Evolutionary conservation across 2,888 invertebrate species (phyloP), one percentile per base, ranked within the genome.

Genomic region (Cephus runcator): DNA sequence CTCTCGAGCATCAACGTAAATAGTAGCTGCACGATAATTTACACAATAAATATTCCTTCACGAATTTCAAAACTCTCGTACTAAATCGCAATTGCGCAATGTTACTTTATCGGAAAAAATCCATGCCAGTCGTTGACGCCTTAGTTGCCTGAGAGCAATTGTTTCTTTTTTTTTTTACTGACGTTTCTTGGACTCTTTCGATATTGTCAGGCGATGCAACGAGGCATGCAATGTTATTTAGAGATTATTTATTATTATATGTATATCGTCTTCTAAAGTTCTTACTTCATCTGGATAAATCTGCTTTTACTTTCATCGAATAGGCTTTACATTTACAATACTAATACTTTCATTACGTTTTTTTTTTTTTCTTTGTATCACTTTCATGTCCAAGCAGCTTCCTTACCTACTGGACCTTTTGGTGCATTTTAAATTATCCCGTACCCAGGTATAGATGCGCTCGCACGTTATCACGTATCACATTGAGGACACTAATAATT

Each of bases 321-420:
- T 56, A 56, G 56, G 23, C 56, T 56, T 56, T 56, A 56, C 56
- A 56, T 23, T 56, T 56, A 56, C 56, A 56, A 81, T 56, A n/a
- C 84, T 85, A 83, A 77, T 87, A 86, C 86, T 87, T 87, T 87
- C 87, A 83, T 81, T 56, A 56, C 9, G 15, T 56, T 56, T 23
- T 56, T 23, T 23, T 56, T 15, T 33, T 40, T 23, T 40, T 77
- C 69, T 77, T 80, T 76, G 81, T 84, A 85, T 86, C 82, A 87
- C 88, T 88, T 87, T 87, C 85, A 9, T 9, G 56, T 9, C 23
- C 9, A 56, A 56, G 56, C 9, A 56, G 40, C 40, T 23, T 56
- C 6, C 23, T 23, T 23, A 23, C 23, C 6, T 56, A 23, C 56
- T 56, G 56, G 56, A 56, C 9, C 40, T 56, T 56, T 23, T 56